Conservation (phyloP, 1,140 invertebrate genomes). For the Drosophila busckii region DNA sequence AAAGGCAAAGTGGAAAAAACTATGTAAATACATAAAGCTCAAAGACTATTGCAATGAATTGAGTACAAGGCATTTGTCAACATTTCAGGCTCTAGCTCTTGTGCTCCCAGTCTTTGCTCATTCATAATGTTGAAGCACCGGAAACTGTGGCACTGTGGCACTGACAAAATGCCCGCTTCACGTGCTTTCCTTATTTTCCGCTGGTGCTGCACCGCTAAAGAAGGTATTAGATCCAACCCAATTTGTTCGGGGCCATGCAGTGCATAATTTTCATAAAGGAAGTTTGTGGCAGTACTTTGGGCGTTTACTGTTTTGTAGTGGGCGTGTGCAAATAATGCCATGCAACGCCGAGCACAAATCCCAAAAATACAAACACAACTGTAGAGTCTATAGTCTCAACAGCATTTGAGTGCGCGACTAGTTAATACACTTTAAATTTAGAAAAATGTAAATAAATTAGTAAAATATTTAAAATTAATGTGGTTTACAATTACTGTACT, state of each 20-base stretch:
- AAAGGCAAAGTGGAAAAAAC: slow-evolving; percentile 12
- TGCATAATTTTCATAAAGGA: slow-evolving; percentile 55
- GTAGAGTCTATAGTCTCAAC: background rate
- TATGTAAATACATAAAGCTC: slow-evolving; percentile 19
- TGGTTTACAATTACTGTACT: no score
- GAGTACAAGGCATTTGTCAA: slow-evolving; percentile 37
- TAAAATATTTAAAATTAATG: no score
- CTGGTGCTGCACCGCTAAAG: slow-evolving; percentile 1
- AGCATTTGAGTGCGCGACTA: background rate
- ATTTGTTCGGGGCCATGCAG: slow-evolving; percentile 35
- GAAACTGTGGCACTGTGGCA: slow-evolving; percentile 33
- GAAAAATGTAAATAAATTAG: background rate
- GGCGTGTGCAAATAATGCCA: slow-evolving; percentile 45
- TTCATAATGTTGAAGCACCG: slow-evolving; percentile 26
- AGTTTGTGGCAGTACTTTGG: slow-evolving; percentile 18
- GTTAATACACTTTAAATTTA: slow-evolving; percentile 4
- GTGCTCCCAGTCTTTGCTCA: background rate
- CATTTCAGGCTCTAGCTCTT: background rate
- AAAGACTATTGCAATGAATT: slow-evolving; percentile 26
- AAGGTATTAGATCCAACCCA: slow-evolving; percentile 23
- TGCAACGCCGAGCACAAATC: slow-evolving; percentile 42
- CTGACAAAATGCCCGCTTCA: slow-evolving; percentile 47
- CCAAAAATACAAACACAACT: slow-evolving; percentile 42
- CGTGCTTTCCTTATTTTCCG: slow-evolving; percentile 26
- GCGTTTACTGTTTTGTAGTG: slow-evolving; percentile 1